phyloP scores from a whole-genome alignment of 2,113 vertebrate genomes.

The Peromyscus maniculatus region DNA sequence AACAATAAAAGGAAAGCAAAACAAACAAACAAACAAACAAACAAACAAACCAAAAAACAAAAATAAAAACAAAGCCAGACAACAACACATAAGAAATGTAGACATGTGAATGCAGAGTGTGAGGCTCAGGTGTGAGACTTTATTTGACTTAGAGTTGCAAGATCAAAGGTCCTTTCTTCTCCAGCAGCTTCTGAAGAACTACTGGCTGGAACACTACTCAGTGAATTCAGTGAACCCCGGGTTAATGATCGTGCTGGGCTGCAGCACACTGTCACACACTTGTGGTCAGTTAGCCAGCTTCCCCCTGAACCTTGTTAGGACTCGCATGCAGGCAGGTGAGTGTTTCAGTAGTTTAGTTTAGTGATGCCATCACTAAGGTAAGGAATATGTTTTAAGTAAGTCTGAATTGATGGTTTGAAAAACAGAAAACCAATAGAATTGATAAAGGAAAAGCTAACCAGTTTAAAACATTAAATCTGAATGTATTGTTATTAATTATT shows the following conservation, averaged over 20 bases:
- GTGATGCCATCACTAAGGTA: not conserved
- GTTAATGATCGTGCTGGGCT: slow-evolving; percentile 91
- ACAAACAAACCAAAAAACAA: too few species aligned
- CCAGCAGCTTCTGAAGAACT: slow-evolving; percentile 93
- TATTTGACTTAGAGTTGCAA: not conserved
- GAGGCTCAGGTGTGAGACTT: not conserved
- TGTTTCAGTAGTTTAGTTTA: not conserved
- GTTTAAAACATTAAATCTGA: slow-evolving; percentile 20
- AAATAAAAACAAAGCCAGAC: not conserved
- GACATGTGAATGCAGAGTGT: not conserved
- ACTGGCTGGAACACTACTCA: slow-evolving; percentile 91
- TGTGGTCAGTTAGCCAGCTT: slow-evolving; percentile 95
- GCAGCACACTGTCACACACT: slow-evolving; percentile 92
- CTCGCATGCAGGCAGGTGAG: slow-evolving; percentile 94
- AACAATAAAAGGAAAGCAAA: not conserved
- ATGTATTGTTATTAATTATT: slow-evolving; percentile 9
- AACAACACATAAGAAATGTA: not conserved
- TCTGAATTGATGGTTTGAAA: slow-evolving; percentile 30
- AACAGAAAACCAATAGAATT: not conserved
- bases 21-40: not conserved
- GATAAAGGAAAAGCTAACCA: slow-evolving; percentile 22
- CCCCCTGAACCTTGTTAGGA: slow-evolving; percentile 92
- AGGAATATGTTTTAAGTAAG: slow-evolving; percentile 53
- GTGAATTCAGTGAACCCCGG: slow-evolving; percentile 92
- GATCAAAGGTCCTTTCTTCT: slow-evolving; percentile 61